Evolutionary conservation across 2,888 invertebrate species (phyloP), one percentile per base, ranked within the genome.

Genomic region (Philopedon plagiatum): DNA sequence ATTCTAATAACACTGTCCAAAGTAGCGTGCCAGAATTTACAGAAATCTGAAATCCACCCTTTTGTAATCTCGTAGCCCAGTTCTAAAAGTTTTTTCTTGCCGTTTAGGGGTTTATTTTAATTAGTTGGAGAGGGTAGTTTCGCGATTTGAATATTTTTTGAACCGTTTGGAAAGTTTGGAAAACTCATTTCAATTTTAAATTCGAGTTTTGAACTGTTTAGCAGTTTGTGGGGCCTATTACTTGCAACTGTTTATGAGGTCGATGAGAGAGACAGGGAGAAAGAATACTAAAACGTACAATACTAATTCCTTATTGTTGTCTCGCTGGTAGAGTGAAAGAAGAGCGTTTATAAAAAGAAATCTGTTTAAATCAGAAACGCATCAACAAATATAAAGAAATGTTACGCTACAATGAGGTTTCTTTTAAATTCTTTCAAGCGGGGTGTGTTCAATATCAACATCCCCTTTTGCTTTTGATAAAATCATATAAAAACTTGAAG

Each of bases 111-210:
- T 32, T 44, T 32, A 29, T 44, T 62, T 62, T 62, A 46, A 62
- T 62, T 46, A 62, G 62, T 46, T 13, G 18, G 44, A 62, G 23
- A 19, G 23, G 49, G 49, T 23, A n/a, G 49, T 23, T 21, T 23
- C 1, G 49, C 3, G 19, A 63, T 63, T 63, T 63, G 26, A 63
- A 63, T 63, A 63, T 63, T 63, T 63, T 63, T 63, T 51, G 51
- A 63, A 63, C 63, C 8, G 37, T 60, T 37, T 58, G 18, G 60
- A 34, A 60, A 60, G 32, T 60, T 34, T 0, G 23, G 26, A 18
- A 44, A 46, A 46, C 21, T 13, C 15, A 61, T 61, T 61, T 61
- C 18, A 61, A 61, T 46, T 61, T 61, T 46, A 61, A 61, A 61
- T 61, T 18, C n/a, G 23, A 21, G 23, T 49, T 49, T 23, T 21